Evolutionary conservation across 2,888 invertebrate genomes (phyloP), one percentile per base, ranked within the genome.

Genomic region (Brachylomia viminalis): DNA sequence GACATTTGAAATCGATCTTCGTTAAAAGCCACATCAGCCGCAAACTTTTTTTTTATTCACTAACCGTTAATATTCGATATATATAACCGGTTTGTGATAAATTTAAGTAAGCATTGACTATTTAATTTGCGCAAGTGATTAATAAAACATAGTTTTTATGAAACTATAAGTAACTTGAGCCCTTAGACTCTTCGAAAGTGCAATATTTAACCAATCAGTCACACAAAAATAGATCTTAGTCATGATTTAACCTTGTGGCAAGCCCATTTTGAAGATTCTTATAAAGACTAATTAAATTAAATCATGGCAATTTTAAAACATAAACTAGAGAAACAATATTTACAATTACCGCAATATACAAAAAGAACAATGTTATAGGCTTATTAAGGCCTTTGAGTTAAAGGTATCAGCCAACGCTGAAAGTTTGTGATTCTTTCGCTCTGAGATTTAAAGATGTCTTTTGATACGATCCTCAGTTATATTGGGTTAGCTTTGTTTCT

Each of bases 281-380:
- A 79, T 47, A 75, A 78, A 66, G 72, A 56, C 76, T 82, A 86
- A 80, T 77, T 87, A 87, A 89, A 90, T 85, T 90, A 90, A 91
- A 92, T 92, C 91, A 94, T 94, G 94, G 94, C 94, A 92, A 88
- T 90, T 89, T 92, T 87, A 90, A 89, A 91, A 89, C 85, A 85
- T 90, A 91, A 86, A 88, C 90, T 91, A 91, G 87, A 80, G 83
- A 92, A 93, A 93, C 92, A 93, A 93, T 95, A 94, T 95, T 93
- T 95, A 95, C 94, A 95, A 86, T 88, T 91, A 92, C 82, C 92
- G 88, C 84, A 93, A 93, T 93, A 92, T 93, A 94, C 93, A 94
- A 86, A 92, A 82, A 90, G 75, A 86, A 86, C 79, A 75, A 76
- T 83, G 59, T 77, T 82, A 74, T 45, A 70, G 84, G 84, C 82